Base-by-base conservation (phyloP, 2,888 invertebrate species). In the Crepidodera aurea region DNA sequence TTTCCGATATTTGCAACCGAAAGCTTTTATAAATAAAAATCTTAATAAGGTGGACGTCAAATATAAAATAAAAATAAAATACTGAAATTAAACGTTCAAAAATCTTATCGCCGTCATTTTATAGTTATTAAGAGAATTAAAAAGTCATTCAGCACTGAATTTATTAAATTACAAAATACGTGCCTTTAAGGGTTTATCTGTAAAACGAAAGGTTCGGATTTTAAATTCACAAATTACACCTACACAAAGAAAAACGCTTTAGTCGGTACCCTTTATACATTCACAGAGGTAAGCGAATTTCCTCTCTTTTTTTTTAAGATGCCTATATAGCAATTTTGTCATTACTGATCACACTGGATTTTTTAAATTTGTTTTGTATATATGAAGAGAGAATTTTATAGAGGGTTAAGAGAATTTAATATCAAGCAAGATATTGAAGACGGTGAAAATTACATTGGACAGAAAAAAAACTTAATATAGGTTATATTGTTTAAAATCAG, bases 1-100 rank as follows among this genome's bases (percentile, higher is more conserved):
- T 42, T 42, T 42, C n/a, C 42, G 19, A 42, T 42, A 13, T 42
- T 42, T 42, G 42, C 42, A 42, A 42, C 42, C 42, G 42, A 42
- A 42, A 42, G 42, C 15, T 16, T 42, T 42, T 13, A 42, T 10
- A 42, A 15, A 42, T 12, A 42, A 42, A 42, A 42, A 42, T 13
- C 18, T 16, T 16, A 42, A 42, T 16, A 13, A 42, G 16, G 16
- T 16, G 18, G 42, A 42, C 5, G 6, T 42, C 42, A 18, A 42
- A 42, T 42, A 42, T 5, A 42, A 42, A 42, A 42, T 10, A 19
- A 42, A 42, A 42, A 16, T 42, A 42, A 42, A 42, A 42, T n/a
- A 12, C 42, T 7, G 13, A 18, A 42, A 18, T 42, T 42, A 42
- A 19, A 42, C 12, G 15, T 42, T 42, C 8, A 42, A 42, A 42